Conservation (phyloP, 2,888 invertebrate genomes). For the Dione vanillae region DNA sequence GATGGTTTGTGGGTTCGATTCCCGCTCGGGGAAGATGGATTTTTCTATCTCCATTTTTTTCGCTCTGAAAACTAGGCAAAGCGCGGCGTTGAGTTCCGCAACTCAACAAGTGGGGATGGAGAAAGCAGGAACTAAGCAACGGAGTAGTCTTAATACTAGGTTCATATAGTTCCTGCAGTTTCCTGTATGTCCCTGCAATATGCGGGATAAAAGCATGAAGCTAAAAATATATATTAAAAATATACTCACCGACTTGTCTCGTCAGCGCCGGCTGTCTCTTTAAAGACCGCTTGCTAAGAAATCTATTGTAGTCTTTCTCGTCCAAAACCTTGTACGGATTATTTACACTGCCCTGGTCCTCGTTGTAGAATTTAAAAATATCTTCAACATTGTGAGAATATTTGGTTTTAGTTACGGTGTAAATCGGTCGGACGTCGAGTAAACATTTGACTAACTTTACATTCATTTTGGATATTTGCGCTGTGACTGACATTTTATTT, state of each 20-base stretch:
- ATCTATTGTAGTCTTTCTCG: conserved; percentile 67
- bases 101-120: too few species aligned
- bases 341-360: conserved; percentile 50
- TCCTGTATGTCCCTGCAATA: background rate
- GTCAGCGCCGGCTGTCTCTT: conserved; percentile 72
- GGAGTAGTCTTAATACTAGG: too few species aligned
- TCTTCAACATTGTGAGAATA: conserved; percentile 59
- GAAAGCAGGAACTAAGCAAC: too few species aligned
- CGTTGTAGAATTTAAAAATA: conserved; percentile 69
- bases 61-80: too few species aligned
- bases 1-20: too few species aligned
- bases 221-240: conserved; percentile 1
- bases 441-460: conserved; percentile 45
- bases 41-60: too few species aligned
- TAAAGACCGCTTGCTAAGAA: conserved; percentile 64
- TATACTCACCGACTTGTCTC: conserved; percentile 71
- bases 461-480: conserved; percentile 36
- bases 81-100: too few species aligned
- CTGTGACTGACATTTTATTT: conserved; percentile 32
- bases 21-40: too few species aligned
- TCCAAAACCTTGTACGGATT: conserved; percentile 59
- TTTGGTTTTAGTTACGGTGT: conserved; percentile 47
- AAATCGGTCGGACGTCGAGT: conserved; percentile 54
- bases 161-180: too few species aligned
- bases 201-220: background rate